A percentile compares a stretch with the other conserved stretches of the same genome.
phyloP scores from a whole-genome alignment of 2,888 invertebrate genomes.

The Slavum lentiscoides region DNA sequence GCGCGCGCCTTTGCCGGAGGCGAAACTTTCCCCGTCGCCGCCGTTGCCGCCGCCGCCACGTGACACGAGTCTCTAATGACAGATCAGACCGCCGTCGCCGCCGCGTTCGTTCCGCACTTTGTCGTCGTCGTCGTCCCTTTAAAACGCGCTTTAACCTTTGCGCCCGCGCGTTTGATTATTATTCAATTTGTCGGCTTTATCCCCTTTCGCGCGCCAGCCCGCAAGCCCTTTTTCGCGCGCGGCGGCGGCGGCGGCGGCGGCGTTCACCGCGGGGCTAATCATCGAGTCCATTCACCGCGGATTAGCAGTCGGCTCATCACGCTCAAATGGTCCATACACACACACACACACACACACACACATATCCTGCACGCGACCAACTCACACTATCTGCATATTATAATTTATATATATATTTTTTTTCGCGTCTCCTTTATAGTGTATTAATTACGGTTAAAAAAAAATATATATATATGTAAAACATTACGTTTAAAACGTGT shows the following conservation, averaged over 20 bases:
- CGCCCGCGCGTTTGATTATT: slow-evolving; percentile 32
- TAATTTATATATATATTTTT: no score
- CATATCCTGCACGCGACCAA: no score
- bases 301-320: slow-evolving; percentile 8
- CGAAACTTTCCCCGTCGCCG: slow-evolving; percentile 29
- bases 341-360: neutral
- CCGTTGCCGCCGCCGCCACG: slow-evolving; percentile 25
- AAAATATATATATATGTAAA: no score
- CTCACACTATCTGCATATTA: no score
- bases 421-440: no score
- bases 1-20: slow-evolving; percentile 34
- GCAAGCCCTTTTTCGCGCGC: no score
- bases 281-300: slow-evolving; percentile 44
- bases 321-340: slow-evolving; percentile 40
- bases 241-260: neutral
- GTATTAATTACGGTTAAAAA: no score
- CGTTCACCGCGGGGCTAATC: slow-evolving; percentile 40
- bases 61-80: slow-evolving; percentile 53
- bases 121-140: slow-evolving; percentile 30
- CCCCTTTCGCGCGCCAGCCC: neutral
- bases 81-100: slow-evolving; percentile 44
- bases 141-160: slow-evolving; percentile 46
- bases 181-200: slow-evolving; percentile 40
- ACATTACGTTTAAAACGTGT: no score
- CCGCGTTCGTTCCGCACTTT: slow-evolving; percentile 1